Evolutionary conservation across 2,797 vertebrate genomes (phyloP).

Genomic region (Morelia viridis): DNA sequence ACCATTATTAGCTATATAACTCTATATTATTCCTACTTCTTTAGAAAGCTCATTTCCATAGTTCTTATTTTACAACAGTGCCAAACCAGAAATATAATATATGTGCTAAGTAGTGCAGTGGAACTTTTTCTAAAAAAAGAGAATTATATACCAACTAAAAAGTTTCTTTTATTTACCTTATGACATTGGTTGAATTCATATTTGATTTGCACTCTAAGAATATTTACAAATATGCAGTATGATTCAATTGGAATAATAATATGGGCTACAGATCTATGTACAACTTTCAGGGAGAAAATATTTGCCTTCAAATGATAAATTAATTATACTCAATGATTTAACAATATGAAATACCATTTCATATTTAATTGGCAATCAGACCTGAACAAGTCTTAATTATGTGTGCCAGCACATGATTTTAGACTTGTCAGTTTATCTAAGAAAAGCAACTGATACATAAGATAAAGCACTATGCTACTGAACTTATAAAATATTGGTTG

Average conservation of each 20-base stretch:
- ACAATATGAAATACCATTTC: slow-evolving; percentile 51
- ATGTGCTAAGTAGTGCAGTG: neutral
- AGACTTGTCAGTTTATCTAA: slow-evolving; percentile 44
- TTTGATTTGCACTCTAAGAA: slow-evolving; percentile 33
- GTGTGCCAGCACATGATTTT: slow-evolving; percentile 60
- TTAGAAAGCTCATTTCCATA: neutral
- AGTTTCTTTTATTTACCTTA: slow-evolving; percentile 11
- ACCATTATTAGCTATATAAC: neutral
- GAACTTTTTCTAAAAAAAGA: slow-evolving; percentile 17
- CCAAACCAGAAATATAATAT: neutral
- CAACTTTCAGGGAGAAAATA: slow-evolving; percentile 58
- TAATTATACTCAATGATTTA: slow-evolving; percentile 68
- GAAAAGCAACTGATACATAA: neutral
- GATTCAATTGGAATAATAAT: slow-evolving; percentile 31
- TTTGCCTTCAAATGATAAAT: slow-evolving; percentile 62
- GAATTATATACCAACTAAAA: slow-evolving; percentile 14
- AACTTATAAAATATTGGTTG: too few species aligned
- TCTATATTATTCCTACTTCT: neutral
- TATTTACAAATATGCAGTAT: slow-evolving; percentile 16
- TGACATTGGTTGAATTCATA: neutral
- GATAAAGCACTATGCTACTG: too few species aligned
- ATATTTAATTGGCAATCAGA: slow-evolving; percentile 52
- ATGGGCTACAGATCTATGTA: slow-evolving; percentile 22
- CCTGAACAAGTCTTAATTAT: slow-evolving; percentile 59
- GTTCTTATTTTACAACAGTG: slow-evolving; percentile 18